These are phyloP conservation scores for Spisula subtruncata DNA, from an alignment of 2,888 invertebrate genomes.

Conservation along the genomic window DNA sequence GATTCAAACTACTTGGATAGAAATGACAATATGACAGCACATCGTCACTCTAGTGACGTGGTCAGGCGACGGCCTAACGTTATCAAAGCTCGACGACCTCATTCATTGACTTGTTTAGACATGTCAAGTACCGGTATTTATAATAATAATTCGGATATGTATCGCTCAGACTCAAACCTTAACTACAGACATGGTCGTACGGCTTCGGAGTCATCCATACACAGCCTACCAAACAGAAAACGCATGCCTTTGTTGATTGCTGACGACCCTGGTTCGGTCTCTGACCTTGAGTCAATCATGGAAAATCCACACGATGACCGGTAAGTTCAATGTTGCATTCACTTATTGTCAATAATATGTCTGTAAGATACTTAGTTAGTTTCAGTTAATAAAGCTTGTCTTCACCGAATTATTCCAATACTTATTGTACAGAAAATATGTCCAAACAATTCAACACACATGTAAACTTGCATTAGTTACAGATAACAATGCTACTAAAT, in stretches of 20 bases:
- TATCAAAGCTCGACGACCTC: conserved; percentile 59
- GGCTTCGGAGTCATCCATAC: conserved; percentile 68
- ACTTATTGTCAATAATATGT: too few species aligned
- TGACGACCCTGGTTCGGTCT: conserved; percentile 78
- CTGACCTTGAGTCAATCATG: conserved; percentile 79
- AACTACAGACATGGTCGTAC: conserved; percentile 54
- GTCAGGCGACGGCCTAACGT: conserved; percentile 47
- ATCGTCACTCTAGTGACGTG: conserved; percentile 33
- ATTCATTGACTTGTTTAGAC: conserved; percentile 73
- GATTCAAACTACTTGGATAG: conserved; percentile 23
- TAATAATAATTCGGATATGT: conserved; percentile 52
- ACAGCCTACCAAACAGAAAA: conserved; percentile 46
- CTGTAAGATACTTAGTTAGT: too few species aligned
- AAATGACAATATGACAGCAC: not conserved
- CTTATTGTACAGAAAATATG: not conserved
- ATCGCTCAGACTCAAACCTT: conserved; percentile 50
- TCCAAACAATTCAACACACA: not conserved
- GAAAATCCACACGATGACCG: conserved; percentile 73
- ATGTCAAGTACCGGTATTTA: conserved; percentile 45
- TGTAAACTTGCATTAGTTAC: too few species aligned
- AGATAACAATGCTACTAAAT: too few species aligned
- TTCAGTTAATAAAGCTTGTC: too few species aligned
- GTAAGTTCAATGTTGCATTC: conserved; percentile 55
- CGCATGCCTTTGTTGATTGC: conserved; percentile 67
- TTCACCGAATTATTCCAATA: too few species aligned